Evolutionary conservation across 37 sponge, comb jelly and placozoan species (phyloP), one percentile per base, ranked within the genome.

Genomic region (Beroe forskalii): DNA sequence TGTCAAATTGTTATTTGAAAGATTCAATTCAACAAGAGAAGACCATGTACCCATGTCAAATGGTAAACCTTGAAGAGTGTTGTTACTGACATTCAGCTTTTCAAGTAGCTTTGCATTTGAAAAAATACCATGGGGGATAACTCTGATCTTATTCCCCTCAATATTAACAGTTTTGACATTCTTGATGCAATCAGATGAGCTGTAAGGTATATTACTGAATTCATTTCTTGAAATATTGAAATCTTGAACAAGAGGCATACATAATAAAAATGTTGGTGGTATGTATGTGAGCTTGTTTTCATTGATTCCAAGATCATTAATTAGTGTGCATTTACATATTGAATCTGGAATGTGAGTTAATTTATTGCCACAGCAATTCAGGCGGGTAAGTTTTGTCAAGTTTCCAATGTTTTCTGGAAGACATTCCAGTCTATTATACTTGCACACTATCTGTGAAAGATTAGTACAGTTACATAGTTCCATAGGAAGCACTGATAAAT

Each of bases 71-170:
- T 80, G 86, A 32, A 80, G 48, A 6, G 55, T n/a, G 24, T 33
- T 42, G 27, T 80, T 80, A 43, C 60, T 48, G 0, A 80, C 60
- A 44, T 80, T 80, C 86, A 80, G 31, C 27, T 80, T 80, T 17
- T 35, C 55, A 40, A 80, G 86, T 6, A 22, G 25, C 55, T 41
- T 17, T 17, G 86, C 86, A 4, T 80, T 80, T 12, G 44, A 44
- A 48, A 80, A 80, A 27, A 80, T 80, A 20, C 86, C 86, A 43
- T 80, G 86, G 1, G 86, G 86, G 25, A 80, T 80, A 23, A 80
- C 35, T 44, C 86, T 41, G 40, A 80, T 80, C 27, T 80, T 80
- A 41, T 80, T 80, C 19, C 86, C 86, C 55, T 80, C 55, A 1
- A 80, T 6, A 41, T 80, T 80, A 1, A 80, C n/a, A 41, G 30